Evolutionary conservation across 2,888 invertebrate genomes (phyloP).

Genomic region (Xylota sylvarum): DNA sequence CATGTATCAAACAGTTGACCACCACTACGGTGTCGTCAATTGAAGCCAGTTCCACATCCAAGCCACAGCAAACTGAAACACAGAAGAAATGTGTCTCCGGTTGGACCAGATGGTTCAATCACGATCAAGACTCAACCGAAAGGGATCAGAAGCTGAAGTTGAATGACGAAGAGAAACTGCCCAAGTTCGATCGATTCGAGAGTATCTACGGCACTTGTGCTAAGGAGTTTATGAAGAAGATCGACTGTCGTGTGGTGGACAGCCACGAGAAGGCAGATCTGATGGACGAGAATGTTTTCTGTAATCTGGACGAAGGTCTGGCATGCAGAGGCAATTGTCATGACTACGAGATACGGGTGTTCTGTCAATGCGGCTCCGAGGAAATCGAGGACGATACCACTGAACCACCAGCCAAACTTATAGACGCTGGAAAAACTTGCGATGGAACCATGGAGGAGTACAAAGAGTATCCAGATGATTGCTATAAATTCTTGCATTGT

Average conservation of each 20-base stretch:
- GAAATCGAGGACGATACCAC: conserved; percentile 58
- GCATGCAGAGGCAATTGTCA: conserved; percentile 89
- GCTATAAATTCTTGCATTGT: conserved; percentile 90
- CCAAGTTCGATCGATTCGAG: conserved; percentile 83
- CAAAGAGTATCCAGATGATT: conserved; percentile 88
- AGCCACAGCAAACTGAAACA: conserved; percentile 79
- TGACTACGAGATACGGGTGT: conserved; percentile 93
- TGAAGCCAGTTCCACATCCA: conserved; percentile 78
- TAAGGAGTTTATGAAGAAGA: conserved; percentile 88
- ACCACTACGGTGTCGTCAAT: conserved; percentile 61
- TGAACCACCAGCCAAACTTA: conserved; percentile 79
- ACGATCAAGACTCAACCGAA: conserved; percentile 81
- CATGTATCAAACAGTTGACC: conserved; percentile 85
- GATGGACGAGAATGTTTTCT: conserved; percentile 91
- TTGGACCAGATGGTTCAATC: conserved; percentile 93
- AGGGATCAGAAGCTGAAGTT: conserved; percentile 79
- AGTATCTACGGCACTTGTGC: conserved; percentile 87
- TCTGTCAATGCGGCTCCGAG: conserved; percentile 87
- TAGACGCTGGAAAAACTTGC: conserved; percentile 79
- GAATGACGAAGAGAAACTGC: conserved; percentile 82
- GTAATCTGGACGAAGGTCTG: conserved; percentile 90
- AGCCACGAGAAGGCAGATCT: conserved; percentile 88
- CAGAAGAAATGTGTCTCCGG: conserved; percentile 87
- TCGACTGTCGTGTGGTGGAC: conserved; percentile 90
- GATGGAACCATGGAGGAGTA: conserved; percentile 86